Percentiles rank a stretch among this genome's conserved stretches.
phyloP scores from a whole-genome alignment of 2,888 invertebrate species.

The Adineta ricciae region DNA sequence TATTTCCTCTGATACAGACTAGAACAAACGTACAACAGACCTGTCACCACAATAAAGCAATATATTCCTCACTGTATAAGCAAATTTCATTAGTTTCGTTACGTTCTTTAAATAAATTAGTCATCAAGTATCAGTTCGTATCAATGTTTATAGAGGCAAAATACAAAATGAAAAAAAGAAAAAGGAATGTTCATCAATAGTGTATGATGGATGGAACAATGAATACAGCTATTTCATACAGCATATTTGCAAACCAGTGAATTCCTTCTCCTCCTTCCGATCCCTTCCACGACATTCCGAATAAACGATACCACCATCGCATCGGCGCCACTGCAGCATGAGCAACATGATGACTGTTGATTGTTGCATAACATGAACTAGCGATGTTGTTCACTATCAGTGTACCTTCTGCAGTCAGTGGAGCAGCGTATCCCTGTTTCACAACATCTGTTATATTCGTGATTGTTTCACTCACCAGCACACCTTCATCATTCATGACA shows the following conservation, averaged over 20 bases:
- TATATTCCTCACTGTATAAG: too few species aligned
- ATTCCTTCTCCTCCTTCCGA: neutral
- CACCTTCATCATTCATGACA: neutral
- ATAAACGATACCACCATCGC: constrained; percentile 30
- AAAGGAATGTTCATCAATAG: neutral
- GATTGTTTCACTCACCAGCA: neutral
- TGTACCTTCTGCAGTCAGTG: constrained; percentile 27
- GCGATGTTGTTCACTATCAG: constrained; percentile 26
- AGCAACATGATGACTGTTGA: constrained; percentile 31
- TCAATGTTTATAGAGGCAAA: too few species aligned
- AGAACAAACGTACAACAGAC: too few species aligned
- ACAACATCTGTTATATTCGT: neutral
- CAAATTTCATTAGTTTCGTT: too few species aligned
- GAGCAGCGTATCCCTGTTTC: constrained; percentile 30
- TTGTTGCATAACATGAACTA: constrained; percentile 27
- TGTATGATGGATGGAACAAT: neutral
- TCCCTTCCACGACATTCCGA: neutral
- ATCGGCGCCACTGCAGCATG: constrained; percentile 29
- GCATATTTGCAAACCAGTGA: constrained; percentile 30
- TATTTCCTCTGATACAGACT: too few species aligned
- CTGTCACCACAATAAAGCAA: too few species aligned
- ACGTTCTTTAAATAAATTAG: too few species aligned
- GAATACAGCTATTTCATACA: neutral
- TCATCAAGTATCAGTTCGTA: too few species aligned
- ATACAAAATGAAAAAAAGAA: neutral